Base-by-base conservation (phyloP, 2,113 vertebrate species). In the Acanthisitta chloris region DNA sequence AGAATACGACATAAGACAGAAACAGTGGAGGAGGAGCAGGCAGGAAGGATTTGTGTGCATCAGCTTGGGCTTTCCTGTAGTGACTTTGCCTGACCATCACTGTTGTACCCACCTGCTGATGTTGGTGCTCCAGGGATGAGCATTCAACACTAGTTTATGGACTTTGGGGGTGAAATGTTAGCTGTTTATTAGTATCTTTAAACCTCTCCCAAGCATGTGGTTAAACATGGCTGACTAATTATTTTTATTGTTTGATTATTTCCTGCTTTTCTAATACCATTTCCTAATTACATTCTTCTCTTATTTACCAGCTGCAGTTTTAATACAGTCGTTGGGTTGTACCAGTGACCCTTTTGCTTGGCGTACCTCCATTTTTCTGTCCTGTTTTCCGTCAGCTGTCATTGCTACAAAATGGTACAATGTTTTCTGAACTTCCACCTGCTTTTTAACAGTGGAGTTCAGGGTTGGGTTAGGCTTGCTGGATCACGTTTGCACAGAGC, bases 331-430 rank as follows among this genome's bases (percentile, higher is more conserved):
- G 52, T 87, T 87, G 70, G 26, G 20, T 89, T 89, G 70, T 91
- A 57, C 34, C 81, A 79, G 52, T 67, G 91, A 79, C 91, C 65
- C 83, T 89, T 72, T 87, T 57, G n/a, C 34, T 94, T 96, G 91
- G 91, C 74, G 28, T 61, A 11, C 42, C 72, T 95, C 84, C 69
- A 34, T 96, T 45, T 77, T 89, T 92, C 70, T 92, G 69, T 81
- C 81, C 89, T 96, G 93, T 80, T 96, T 94, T 92, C 54, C 49
- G n/a, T 95, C 84, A 96, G 78, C 66, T 96, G 65, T 89, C 83
- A 34, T 94, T 81, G 70, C 72, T 70, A 14, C 51, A 73, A 66
- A 94, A 70, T 48, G 90, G 34, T 12, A 46, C 74, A 91, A 29
- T 7, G 1, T 82, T 92, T 94, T 80, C 85, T 94, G 36, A 85